Evolutionary conservation across 2,888 invertebrate species (phyloP).

Genomic region (Melanostoma scalare): DNA sequence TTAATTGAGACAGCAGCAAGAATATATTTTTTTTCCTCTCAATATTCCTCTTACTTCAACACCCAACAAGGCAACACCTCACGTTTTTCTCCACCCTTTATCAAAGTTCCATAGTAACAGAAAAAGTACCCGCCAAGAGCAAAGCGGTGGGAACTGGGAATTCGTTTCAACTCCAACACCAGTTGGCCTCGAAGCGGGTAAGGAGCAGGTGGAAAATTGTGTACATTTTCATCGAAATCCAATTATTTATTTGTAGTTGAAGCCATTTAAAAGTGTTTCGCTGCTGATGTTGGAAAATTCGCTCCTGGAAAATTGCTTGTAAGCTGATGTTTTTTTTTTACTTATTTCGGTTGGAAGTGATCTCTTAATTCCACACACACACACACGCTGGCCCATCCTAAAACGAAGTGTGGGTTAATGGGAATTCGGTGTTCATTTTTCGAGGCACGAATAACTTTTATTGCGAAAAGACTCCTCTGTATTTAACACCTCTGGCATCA

Average conservation of each 20-base stretch:
- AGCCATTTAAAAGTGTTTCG: slow-evolving; percentile 60
- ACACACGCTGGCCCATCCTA: not conserved
- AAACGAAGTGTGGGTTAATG: slow-evolving; percentile 46
- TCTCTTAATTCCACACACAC: slow-evolving; percentile 40
- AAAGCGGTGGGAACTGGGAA: too few relatives aligned
- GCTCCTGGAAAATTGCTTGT: slow-evolving; percentile 28
- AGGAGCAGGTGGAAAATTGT: slow-evolving; percentile 59
- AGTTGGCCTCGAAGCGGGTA: not conserved
- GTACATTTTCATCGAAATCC: slow-evolving; percentile 68
- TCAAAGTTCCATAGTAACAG: too few relatives aligned
- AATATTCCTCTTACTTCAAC: too few relatives aligned
- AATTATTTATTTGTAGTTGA: slow-evolving; percentile 62
- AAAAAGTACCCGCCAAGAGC: too few relatives aligned
- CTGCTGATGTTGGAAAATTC: not conserved
- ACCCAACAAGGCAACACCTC: too few relatives aligned
- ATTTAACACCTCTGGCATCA: slow-evolving; percentile 22
- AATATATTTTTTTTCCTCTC: too few relatives aligned
- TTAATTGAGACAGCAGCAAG: too few relatives aligned
- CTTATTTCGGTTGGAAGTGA: slow-evolving; percentile 20
- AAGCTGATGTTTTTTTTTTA: not conserved
- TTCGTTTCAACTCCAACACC: not conserved
- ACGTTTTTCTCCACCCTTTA: too few relatives aligned
- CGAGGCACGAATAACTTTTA: slow-evolving; percentile 26
- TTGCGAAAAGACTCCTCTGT: not conserved
- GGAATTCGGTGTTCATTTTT: slow-evolving; percentile 60